phyloP scores from a whole-genome alignment of 2,888 invertebrate species.

The Eucera pruinosa region DNA sequence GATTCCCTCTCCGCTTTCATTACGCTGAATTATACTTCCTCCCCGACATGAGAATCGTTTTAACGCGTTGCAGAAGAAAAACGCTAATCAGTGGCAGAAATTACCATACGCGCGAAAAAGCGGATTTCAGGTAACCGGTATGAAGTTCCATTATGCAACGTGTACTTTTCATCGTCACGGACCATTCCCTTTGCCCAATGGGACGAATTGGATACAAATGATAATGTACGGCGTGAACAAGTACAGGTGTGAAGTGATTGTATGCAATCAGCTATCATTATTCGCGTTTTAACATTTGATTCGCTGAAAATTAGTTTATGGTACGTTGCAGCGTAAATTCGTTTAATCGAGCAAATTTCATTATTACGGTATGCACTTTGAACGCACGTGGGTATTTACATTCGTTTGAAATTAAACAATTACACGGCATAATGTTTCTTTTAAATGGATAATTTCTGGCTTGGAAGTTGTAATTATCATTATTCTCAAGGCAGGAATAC shows the following conservation, averaged over 20 bases:
- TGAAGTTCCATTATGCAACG: conserved; percentile 33
- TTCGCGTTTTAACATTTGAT: background rate
- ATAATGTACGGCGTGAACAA: conserved; percentile 17
- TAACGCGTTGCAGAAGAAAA: conserved; percentile 22
- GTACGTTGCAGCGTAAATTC: background rate
- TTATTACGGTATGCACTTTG: too few species aligned
- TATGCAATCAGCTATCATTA: conserved; percentile 26
- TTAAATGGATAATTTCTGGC: too few species aligned
- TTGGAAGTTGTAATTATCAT: too few species aligned
- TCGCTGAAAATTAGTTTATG: background rate
- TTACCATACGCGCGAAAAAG: conserved; percentile 31
- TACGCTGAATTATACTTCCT: conserved; percentile 30
- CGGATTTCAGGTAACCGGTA: conserved; percentile 25
- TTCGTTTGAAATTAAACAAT: too few species aligned
- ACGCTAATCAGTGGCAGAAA: conserved; percentile 27
- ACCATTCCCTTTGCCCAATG: conserved; percentile 14
- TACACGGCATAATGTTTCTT: too few species aligned
- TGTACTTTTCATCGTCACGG: conserved; percentile 42
- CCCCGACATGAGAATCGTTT: conserved; percentile 25
- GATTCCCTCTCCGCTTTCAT: conserved; percentile 10
- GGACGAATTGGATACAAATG: background rate
- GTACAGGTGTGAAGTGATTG: conserved; percentile 12
- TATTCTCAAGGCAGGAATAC: too few species aligned
- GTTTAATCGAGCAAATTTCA: background rate
- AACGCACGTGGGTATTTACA: too few species aligned